Base-by-base conservation (phyloP, 2,888 invertebrate genomes). In the Apocheima hispidaria region DNA sequence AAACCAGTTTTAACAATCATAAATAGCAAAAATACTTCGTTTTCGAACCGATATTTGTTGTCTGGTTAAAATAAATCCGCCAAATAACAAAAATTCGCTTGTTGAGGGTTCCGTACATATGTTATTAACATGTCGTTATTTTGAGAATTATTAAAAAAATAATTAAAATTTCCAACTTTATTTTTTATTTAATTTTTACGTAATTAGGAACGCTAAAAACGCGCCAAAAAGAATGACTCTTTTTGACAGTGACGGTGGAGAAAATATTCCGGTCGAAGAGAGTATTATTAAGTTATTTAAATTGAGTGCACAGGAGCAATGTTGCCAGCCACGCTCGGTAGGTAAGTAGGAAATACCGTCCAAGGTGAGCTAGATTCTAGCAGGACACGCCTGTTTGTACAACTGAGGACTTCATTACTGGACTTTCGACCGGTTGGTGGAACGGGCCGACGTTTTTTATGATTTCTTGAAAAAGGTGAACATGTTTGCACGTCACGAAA, bases 291-390 rank as follows among this genome's bases (percentile, higher is more conserved):
- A n/a, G n/a, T n/a, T n/a, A n/a, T 54, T 57, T 18, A 28, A 48
- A 48, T 26, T n/a, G 66, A 60, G 46, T 54, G 61, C 62, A 56
- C 48, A 53, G 63, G 70, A 66, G 69, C 73, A 65, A 52, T 35
- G 36, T 46, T 43, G 7, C 16, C 61, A 43, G 48, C 30, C 40
- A 68, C 66, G 70, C 73, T 69, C 79, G 71, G 76, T 79, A 75
- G 69, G 79, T 81, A 82, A 88, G 87, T 89, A 91, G 92, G 92
- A 92, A 91, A 90, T 84, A 81, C 75, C 81, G 77, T 68, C 81
- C 92, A 92, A 92, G 92, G 92, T 82, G 83, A 91, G 80, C 90
- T 75, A 82, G 88, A 88, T 88, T 87, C 87, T 83, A 74, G 55
- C 55, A 60, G 52, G 52, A 57, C 69, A 66, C 76, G 82, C 77